Base-by-base conservation (phyloP, 2,797 vertebrate species). In the Rhynchotus rufescens region DNA sequence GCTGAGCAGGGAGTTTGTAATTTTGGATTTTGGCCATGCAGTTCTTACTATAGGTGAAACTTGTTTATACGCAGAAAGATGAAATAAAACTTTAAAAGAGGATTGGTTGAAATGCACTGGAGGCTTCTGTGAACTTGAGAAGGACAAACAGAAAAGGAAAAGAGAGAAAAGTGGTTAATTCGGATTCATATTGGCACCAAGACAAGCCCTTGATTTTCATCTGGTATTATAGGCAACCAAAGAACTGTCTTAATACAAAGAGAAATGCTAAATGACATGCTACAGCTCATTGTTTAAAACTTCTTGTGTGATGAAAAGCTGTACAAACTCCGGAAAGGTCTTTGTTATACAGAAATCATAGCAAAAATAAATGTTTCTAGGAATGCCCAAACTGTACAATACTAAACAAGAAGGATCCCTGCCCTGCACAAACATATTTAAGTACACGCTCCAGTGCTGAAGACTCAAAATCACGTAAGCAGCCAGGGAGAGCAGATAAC, bases 361-460 rank as follows among this genome's bases (percentile, higher is more conserved):
- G 2, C 22, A 7, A 42, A 32, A 9, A 8, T 6, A 34, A 20
- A 23, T 0, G 3, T 5, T 25, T 8, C 47, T 7, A 42, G 23
- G 21, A 57, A 32, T 26, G 40, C 25, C 44, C 40, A 73, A 45
- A 32, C 17, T 8, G n/a, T 45, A 8, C 44, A 34, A 6, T 12
- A 23, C 52, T 36, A 25, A 11, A 30, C 15, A 1, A 3, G 8
- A 1, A 36, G 23, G 38, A 5, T 8, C 51, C 38, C 10, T 9
- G 26, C 21, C 12, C 34, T 10, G 8, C 32, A 10, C 3, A 3
- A 2, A 2, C 14, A 16, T 6, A 2, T 3, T n/a, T 10, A 22
- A 0, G 5, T 13, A 23, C 19, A 6, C 1, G 17, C 21, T 8
- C 2, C 7, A 49, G 51, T 11, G 20, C 42, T 26, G 34, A 49